Evolutionary conservation across 2,113 vertebrate genomes (phyloP), one percentile per base, ranked within the genome.

Genomic region (Planiliza haematocheilus): DNA sequence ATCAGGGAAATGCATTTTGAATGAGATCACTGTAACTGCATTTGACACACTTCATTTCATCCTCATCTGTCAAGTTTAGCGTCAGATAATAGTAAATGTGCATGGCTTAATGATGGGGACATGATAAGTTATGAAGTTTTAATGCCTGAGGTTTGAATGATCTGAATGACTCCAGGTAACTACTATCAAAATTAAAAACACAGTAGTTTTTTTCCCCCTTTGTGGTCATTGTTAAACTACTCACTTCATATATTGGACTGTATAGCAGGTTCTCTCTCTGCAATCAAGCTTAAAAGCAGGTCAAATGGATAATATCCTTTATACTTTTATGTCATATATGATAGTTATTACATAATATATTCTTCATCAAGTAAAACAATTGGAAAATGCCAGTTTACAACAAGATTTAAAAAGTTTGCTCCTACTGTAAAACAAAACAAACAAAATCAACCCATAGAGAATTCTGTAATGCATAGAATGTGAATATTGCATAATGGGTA

Each of bases 11-110:
- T 66, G 82, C 62, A 87, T 91, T 88, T 88, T 90, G 75, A 94
- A 94, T 84, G 88, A 94, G 91, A 92, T 94, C 91, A 92, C 85
- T 93, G 91, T 93, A 91, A 93, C 91, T 89, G 90, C 91, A 92
- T 93, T 95, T 93, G 94, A 88, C 92, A 95, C 93, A 95, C 92
- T 95, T 95, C 94, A 96, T 96, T 95, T 95, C 93, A 95, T 95
- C 94, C 92, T 91, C 94, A 95, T 97, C 90, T 86, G 49, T 96
- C 96, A 96, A 93, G 73, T 91, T 92, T 83, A 81, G 89, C 70
- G 75, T 92, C 89, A 71, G 81, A 93, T 91, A 89, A 93, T 95
- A 86, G 88, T 92, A 93, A 91, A 91, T 93, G 94, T 86, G 86
- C 79, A 85, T 77, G 91, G 89, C 93, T 94, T 95, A 95, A 93